Base-by-base conservation (phyloP, 2,113 vertebrate genomes). In the Hylia prasina region DNA sequence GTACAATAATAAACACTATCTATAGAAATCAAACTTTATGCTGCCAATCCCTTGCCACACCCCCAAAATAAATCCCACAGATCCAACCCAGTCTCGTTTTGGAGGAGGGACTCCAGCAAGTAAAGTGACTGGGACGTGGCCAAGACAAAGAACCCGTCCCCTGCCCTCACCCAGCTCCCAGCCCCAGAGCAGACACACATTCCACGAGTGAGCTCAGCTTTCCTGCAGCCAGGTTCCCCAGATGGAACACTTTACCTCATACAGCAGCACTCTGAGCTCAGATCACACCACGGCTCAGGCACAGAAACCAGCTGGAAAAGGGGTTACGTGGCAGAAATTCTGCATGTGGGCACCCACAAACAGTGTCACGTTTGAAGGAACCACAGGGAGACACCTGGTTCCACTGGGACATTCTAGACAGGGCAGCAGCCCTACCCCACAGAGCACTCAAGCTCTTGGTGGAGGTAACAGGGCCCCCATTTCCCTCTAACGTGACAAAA, bases 241-340 rank as follows among this genome's bases (percentile, higher is more conserved):
- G 13, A 51, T 31, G 79, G 79, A 94, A 93, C 87, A 85, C 42
- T 77, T 86, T 9, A 68, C 31, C 82, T 89, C 90, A 69, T 5
- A 0, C 1, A 39, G 44, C 40, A 35, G 83, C 78, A 6, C 77
- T 73, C 16, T 13, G 72, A 47, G 76, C 82, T 64, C 72, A 69
- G 48, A 20, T 75, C 60, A 65, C 75, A 58, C 19, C 72, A 28
- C 8, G 44, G 70, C 54, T 79, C 22, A 11, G 16, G 63, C 61
- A 44, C 66, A 85, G 37, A 75, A 37, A n/a, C 3, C 0, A 1
- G 23, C 37, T 27, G 39, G 8, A 66, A 28, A 53, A 56, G 64
- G 48, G n/a, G 30, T 3, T n/a, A 10, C 0, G 1, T 28, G 80
- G 87, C 51, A 71, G 48, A 37, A 89, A 48, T 22, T 21, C 48